phyloP scores from a whole-genome alignment of 2,797 vertebrate species.

The Ficedula albicollis region DNA sequence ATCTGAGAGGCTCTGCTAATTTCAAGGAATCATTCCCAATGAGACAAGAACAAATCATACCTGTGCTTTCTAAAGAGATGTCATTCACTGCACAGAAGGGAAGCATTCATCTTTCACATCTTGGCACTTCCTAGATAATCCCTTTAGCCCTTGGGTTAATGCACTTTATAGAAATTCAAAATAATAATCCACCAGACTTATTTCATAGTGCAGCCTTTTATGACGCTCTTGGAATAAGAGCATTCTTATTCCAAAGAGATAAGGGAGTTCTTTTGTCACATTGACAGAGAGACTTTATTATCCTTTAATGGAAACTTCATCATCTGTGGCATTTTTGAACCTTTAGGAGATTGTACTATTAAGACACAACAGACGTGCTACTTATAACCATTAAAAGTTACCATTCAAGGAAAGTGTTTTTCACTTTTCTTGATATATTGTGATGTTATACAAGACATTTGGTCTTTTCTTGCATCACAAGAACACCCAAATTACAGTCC shows the following conservation, averaged over 20 bases:
- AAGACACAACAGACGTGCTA: not conserved
- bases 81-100: not conserved
- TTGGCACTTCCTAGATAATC: conserved; percentile 15
- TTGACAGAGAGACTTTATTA: conserved; percentile 40
- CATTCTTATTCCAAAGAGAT: conserved; percentile 40
- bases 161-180: conserved; percentile 23
- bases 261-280: conserved; percentile 48
- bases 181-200: conserved; percentile 10
- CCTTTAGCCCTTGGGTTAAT: conserved; percentile 21
- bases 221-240: conserved; percentile 36
- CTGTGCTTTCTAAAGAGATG: not conserved
- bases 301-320: conserved; percentile 43
- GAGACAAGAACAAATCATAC: not conserved
- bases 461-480: not conserved
- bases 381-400: not conserved
- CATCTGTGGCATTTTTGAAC: conserved; percentile 20
- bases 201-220: not conserved
- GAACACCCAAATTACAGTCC: not conserved
- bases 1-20: not conserved
- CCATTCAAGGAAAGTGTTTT: not conserved
- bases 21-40: not conserved
- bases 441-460: not conserved
- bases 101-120: not conserved
- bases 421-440: not conserved
- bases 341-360: not conserved